Percentiles rank a stretch among this genome's conserved stretches.
phyloP scores from a whole-genome alignment of 2,113 vertebrate genomes.

The Leucoraja erinaceus region DNA sequence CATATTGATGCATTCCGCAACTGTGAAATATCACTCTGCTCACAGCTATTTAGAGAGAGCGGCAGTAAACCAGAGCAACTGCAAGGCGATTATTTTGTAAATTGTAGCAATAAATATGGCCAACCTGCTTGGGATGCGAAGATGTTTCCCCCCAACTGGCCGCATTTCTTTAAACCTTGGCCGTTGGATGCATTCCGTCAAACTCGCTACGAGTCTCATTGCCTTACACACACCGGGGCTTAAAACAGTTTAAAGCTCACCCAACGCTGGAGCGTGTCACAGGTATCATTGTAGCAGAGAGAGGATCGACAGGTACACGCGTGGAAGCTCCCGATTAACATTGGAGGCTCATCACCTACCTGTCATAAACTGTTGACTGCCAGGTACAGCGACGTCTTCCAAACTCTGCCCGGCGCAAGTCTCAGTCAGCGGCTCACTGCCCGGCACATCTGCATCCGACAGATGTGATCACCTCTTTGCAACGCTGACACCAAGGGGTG shows the following conservation, averaged over 20 bases:
- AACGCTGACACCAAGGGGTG: conserved; percentile 49
- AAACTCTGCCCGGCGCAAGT: conserved; percentile 40
- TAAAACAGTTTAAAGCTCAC: not conserved
- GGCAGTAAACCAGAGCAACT: not conserved
- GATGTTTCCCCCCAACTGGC: not conserved
- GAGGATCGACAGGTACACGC: not conserved
- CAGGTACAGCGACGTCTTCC: conserved; percentile 41
- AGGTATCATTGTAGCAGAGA: not conserved
- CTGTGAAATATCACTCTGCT: not conserved
- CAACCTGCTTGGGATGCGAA: not conserved
- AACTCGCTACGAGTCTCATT: not conserved
- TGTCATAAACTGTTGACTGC: conserved; percentile 43
- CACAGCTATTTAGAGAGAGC: not conserved
- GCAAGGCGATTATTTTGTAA: not conserved
- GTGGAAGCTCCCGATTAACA: not conserved
- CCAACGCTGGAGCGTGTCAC: not conserved
- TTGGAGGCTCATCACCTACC: conserved; percentile 44
- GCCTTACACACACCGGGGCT: not conserved
- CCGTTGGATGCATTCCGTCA: not conserved
- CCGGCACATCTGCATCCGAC: conserved; percentile 41
- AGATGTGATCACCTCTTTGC: conserved; percentile 47
- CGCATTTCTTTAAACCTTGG: not conserved
- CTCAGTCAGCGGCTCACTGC: conserved; percentile 45
- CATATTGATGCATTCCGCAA: not conserved
- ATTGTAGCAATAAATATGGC: not conserved